phyloP scores from a whole-genome alignment of 2,888 invertebrate species.

The Dasysyrphus tricinctus region DNA sequence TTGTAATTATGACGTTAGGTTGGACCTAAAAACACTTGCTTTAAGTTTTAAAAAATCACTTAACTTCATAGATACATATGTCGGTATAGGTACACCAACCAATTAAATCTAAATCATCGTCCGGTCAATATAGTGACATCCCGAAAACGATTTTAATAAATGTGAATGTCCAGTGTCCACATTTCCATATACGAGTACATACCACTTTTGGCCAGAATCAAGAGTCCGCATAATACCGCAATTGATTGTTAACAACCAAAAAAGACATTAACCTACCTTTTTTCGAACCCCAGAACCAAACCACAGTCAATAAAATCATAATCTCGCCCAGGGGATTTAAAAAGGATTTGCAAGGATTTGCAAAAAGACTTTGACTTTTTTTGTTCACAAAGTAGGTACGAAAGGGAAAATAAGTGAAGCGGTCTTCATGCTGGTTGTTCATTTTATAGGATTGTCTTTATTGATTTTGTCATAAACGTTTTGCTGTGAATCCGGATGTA shows the following conservation, averaged over 20 bases:
- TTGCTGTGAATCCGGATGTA: slow-evolving; percentile 47
- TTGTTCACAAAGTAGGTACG: slow-evolving; percentile 21
- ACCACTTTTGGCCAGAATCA: slow-evolving; percentile 21
- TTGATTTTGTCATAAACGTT: slow-evolving; percentile 71
- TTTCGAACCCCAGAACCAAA: slow-evolving; percentile 25
- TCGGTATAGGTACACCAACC: not conserved
- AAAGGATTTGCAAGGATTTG: slow-evolving; percentile 66
- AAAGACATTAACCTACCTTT: slow-evolving; percentile 59
- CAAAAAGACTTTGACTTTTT: slow-evolving; percentile 52
- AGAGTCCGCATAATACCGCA: slow-evolving; percentile 32
- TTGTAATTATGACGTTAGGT: slow-evolving; percentile 5
- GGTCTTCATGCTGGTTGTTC: slow-evolving; percentile 32
- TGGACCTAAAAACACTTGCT: not conserved
- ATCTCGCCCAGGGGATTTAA: slow-evolving; percentile 66
- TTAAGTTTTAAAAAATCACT: not conserved
- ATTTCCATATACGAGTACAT: slow-evolving; percentile 19
- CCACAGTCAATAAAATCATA: slow-evolving; percentile 72
- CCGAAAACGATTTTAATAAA: slow-evolving; percentile 44
- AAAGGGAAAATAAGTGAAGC: slow-evolving; percentile 19
- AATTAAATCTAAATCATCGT: slow-evolving; percentile 1
- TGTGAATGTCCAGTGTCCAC: slow-evolving; percentile 39
- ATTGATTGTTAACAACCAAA: slow-evolving; percentile 69
- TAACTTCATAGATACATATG: not conserved
- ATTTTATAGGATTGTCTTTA: slow-evolving; percentile 58
- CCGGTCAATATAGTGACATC: slow-evolving; percentile 36